Evolutionary conservation across 37 sponge, comb jelly and placozoan genomes (phyloP).

Genomic region (Chondrilla cf. caribensis): DNA sequence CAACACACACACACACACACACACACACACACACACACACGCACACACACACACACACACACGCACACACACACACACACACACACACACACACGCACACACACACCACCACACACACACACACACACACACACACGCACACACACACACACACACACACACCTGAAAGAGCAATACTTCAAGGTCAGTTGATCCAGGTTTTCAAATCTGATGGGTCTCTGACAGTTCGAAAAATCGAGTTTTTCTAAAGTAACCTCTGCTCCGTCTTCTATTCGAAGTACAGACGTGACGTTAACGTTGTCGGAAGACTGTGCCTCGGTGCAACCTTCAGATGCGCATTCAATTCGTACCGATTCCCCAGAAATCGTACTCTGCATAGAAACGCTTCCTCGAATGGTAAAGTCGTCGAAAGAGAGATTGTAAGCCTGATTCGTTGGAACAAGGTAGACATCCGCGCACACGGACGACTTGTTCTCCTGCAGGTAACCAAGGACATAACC

Average conservation of each 20-base stretch:
- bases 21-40: slow-evolving; percentile 55
- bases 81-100: slow-evolving; percentile 52
- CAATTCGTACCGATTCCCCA: background rate
- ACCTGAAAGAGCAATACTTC: background rate
- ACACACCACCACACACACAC: slow-evolving; percentile 45
- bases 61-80: slow-evolving; percentile 56
- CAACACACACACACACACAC: slow-evolving; percentile 58
- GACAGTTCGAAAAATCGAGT: background rate
- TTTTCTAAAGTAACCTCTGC: background rate
- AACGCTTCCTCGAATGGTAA: too few relatives aligned
- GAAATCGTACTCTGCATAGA: too few relatives aligned
- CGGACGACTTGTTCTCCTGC: background rate
- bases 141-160: slow-evolving; percentile 14
- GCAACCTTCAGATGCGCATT: background rate
- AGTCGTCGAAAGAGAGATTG: background rate
- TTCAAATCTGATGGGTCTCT: slow-evolving; percentile 1
- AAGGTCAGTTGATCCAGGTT: background rate
- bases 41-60: slow-evolving; percentile 58
- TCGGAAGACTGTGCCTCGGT: background rate
- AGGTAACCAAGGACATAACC: background rate
- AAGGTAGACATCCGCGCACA: background rate
- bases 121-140: slow-evolving; percentile 44
- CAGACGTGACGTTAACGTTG: slow-evolving; percentile 6
- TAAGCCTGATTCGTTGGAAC: background rate
- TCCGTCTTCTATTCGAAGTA: background rate